Percentiles rank a stretch among this genome's conserved stretches.
Evolutionary conservation across 2,113 vertebrate species (phyloP).

Genomic region (Mixornis gularis): DNA sequence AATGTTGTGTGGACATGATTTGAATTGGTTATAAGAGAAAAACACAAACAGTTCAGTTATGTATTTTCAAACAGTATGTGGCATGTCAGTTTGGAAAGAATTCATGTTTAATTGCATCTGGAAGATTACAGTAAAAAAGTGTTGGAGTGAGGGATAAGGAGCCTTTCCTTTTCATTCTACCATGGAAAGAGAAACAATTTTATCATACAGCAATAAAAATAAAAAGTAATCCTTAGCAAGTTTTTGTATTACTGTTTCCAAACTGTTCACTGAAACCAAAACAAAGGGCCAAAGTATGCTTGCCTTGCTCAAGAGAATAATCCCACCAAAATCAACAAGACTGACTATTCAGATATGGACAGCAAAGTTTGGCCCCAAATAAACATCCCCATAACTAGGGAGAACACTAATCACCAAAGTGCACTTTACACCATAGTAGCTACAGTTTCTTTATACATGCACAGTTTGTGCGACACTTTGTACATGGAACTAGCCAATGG

Average conservation of each 20-base stretch:
- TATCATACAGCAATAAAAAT: background rate
- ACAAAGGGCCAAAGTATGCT: slow-evolving; percentile 35
- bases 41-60: background rate
- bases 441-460: slow-evolving; percentile 71
- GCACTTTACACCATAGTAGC: slow-evolving; percentile 68
- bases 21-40: background rate
- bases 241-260: slow-evolving; percentile 32
- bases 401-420: slow-evolving; percentile 67
- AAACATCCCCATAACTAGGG: slow-evolving; percentile 59
- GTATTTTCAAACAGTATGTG: background rate
- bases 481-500: slow-evolving; percentile 63
- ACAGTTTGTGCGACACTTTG: slow-evolving; percentile 56
- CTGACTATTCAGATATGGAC: slow-evolving; percentile 10
- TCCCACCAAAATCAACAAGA: background rate
- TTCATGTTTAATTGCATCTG: background rate
- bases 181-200: background rate
- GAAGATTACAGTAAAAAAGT: slow-evolving; percentile 14
- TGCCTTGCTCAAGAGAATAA: slow-evolving; percentile 1
- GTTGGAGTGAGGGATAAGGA: background rate
- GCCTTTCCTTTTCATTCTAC: slow-evolving; percentile 39
- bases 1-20: background rate
- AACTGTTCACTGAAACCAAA: slow-evolving; percentile 44
- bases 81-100: background rate
- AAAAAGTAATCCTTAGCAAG: slow-evolving; percentile 8
- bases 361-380: slow-evolving; percentile 59